Evolutionary conservation across 2,888 invertebrate genomes (phyloP).

Genomic region (Electrophaes corylata): DNA sequence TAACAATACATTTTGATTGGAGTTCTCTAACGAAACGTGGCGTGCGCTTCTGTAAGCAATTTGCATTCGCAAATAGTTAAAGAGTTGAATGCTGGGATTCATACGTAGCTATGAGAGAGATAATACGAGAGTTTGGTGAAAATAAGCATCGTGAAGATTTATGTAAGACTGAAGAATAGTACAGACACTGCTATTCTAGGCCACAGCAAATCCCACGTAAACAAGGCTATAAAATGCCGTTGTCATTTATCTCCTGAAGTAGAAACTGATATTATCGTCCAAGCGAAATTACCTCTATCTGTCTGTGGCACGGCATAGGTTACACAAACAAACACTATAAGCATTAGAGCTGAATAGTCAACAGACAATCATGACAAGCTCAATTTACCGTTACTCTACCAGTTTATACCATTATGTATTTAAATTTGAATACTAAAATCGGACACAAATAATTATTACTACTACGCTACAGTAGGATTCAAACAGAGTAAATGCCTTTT

Average conservation of each 20-base stretch:
- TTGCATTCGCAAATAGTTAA: slow-evolving; percentile 10
- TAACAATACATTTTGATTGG: slow-evolving; percentile 36
- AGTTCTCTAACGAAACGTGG: slow-evolving; percentile 12
- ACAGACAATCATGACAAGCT: no score
- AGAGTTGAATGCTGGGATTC: not conserved
- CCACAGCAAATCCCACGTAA: slow-evolving; percentile 3
- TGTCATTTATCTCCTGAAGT: not conserved
- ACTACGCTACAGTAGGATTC: no score
- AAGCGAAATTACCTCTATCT: not conserved
- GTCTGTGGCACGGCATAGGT: not conserved
- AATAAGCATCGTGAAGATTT: not conserved
- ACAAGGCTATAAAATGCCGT: slow-evolving; percentile 8
- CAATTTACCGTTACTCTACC: no score
- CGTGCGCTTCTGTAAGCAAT: slow-evolving; percentile 14
- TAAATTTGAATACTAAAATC: no score
- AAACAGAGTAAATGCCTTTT: no score
- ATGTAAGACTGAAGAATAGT: not conserved
- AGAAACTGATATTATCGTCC: not conserved
- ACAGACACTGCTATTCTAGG: not conserved
- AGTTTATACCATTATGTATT: no score
- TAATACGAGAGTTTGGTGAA: not conserved
- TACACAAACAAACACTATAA: not conserved
- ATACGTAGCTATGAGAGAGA: not conserved
- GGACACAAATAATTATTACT: no score
- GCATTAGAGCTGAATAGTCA: no score